Conservation (phyloP, 2,888 invertebrate species). For the Incurvaria masculella region DNA sequence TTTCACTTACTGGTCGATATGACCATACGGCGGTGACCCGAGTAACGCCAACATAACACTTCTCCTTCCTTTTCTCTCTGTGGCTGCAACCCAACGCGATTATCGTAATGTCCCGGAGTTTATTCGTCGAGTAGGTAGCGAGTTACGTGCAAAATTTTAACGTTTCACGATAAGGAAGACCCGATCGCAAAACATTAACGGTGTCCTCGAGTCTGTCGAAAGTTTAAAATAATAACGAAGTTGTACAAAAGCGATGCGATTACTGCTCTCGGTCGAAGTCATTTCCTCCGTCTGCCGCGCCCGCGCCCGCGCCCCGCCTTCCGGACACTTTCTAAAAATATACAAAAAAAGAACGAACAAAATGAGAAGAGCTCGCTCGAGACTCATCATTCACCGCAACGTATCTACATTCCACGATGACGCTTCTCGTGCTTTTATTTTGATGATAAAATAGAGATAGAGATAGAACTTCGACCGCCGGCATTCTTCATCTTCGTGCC, state of each 20-base stretch:
- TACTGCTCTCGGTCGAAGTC: background rate
- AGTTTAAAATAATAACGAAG: background rate
- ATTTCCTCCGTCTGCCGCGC: no score
- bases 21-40: no score
- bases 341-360: constrained; percentile 41
- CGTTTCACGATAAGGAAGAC: background rate
- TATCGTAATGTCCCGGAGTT: background rate
- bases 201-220: background rate
- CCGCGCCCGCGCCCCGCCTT: constrained; percentile 24
- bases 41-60: no score
- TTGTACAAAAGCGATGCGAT: background rate
- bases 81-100: background rate
- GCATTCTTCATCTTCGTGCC: no score
- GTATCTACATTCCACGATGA: constrained; percentile 25
- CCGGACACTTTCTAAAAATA: constrained; percentile 54
- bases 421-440: no score
- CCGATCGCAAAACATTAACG: background rate
- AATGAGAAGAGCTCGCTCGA: constrained; percentile 38
- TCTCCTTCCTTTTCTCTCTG: no score
- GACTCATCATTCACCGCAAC: constrained; percentile 51
- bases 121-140: background rate
- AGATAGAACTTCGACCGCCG: no score
- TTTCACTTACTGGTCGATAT: no score
- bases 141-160: background rate
- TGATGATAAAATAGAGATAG: no score